A percentile compares a stretch with the other conserved stretches of the same genome.
These are phyloP conservation scores for Siniperca chuatsi DNA, from an alignment of 2,113 vertebrate genomes.

Conservation along the genomic window DNA sequence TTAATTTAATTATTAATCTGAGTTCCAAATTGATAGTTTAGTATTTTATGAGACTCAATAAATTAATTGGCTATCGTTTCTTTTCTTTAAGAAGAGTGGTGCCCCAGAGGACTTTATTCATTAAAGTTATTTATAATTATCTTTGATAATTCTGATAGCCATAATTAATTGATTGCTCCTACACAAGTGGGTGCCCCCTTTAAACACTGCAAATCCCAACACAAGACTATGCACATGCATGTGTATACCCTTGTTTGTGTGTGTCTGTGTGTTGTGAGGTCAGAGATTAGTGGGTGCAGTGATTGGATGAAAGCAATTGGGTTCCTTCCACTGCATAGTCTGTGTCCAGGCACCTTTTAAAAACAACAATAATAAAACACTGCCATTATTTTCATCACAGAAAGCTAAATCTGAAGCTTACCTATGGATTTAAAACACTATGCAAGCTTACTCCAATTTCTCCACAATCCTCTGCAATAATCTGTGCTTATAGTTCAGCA, in stretches of 20 bases:
- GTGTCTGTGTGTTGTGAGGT: neutral
- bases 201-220: too few species aligned
- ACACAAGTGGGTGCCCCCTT: too few species aligned
- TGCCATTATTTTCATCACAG: neutral
- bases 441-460: neutral
- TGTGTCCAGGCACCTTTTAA: neutral
- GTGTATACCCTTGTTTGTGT: neutral
- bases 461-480: constrained; percentile 25
- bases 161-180: too few species aligned
- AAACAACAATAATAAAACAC: neutral
- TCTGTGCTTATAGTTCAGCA: neutral
- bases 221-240: neutral
- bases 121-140: too few species aligned
- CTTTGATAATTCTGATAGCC: too few species aligned
- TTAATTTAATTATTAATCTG: too few species aligned
- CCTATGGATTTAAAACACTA: constrained; percentile 24
- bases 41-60: too few species aligned
- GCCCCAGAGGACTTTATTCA: too few species aligned
- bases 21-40: too few species aligned
- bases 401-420: constrained; percentile 9
- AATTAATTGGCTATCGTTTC: too few species aligned
- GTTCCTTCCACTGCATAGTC: neutral
- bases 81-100: too few species aligned
- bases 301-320: neutral
- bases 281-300: neutral